Evolutionary conservation across 1,140 invertebrate genomes (phyloP).

Genomic region (Neelides sp.): DNA sequence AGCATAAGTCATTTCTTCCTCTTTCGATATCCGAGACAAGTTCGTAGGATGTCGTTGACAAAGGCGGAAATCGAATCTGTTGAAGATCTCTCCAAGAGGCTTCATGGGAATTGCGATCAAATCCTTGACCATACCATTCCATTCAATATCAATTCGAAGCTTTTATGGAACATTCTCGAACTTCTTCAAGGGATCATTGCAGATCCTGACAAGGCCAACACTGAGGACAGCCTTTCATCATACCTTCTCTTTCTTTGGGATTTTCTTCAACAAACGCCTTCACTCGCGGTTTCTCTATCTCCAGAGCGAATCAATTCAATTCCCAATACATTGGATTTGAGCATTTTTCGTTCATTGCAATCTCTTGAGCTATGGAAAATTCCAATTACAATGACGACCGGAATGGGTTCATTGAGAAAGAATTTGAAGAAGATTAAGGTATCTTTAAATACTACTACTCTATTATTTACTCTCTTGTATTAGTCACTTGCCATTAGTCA

Average conservation of each 20-base stretch:
- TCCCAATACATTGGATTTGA: conserved; percentile 16
- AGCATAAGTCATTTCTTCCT: no score
- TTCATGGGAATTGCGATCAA: conserved; percentile 26
- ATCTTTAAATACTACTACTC: no score
- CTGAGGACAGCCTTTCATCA: no score
- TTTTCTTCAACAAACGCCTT: conserved; percentile 28
- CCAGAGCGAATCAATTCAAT: conserved; percentile 3
- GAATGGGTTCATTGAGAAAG: conserved; percentile 11
- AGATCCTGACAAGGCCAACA: neutral
- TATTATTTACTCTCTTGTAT: no score
- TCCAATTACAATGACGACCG: conserved; percentile 9
- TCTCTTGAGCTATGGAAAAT: conserved; percentile 26
- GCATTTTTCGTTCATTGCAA: conserved; percentile 18
- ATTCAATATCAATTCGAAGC: conserved; percentile 22
- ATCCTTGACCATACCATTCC: conserved; percentile 24
- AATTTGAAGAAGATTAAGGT: conserved; percentile 25
- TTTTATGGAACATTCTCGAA: conserved; percentile 15
- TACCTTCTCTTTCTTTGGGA: conserved; percentile 22
- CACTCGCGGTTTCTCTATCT: conserved; percentile 16
- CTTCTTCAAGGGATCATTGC: conserved; percentile 3
- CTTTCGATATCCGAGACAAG: no score
- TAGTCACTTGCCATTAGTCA: no score
- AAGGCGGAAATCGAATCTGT: no score
- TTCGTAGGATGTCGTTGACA: no score
- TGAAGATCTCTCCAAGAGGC: no score